Conservation (phyloP, 2,888 invertebrate genomes). For the Brachypalpus laphriformis region DNA sequence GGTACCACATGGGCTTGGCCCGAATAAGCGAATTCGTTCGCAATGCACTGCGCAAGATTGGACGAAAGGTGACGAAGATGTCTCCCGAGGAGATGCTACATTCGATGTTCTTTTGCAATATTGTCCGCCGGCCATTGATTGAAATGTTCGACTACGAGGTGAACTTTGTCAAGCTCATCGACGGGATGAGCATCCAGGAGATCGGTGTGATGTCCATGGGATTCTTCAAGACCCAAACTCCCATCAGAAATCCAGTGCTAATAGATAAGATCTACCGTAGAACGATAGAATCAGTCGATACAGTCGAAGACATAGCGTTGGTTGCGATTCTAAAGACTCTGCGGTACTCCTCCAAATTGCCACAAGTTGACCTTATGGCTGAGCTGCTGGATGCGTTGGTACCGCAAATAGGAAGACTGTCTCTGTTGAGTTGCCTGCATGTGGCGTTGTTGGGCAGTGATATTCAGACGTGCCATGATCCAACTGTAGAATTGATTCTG, state of each 20-base stretch:
- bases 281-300: slow-evolving; percentile 83
- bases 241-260: slow-evolving; percentile 84
- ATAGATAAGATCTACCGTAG: slow-evolving; percentile 84
- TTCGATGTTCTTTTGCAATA: slow-evolving; percentile 87
- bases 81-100: slow-evolving; percentile 87
- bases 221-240: slow-evolving; percentile 90
- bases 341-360: slow-evolving; percentile 84
- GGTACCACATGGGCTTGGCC: slow-evolving; percentile 85
- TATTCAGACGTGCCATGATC: slow-evolving; percentile 83
- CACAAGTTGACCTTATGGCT: slow-evolving; percentile 83
- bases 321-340: slow-evolving; percentile 85
- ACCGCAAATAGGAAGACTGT: slow-evolving; percentile 85
- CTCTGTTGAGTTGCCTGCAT: slow-evolving; percentile 86
- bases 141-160: slow-evolving; percentile 88
- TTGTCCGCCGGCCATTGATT: slow-evolving; percentile 84
- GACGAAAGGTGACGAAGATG: slow-evolving; percentile 85
- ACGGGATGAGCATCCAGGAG: slow-evolving; percentile 86
- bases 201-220: slow-evolving; percentile 89
- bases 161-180: slow-evolving; percentile 84
- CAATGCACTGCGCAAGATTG: slow-evolving; percentile 84
- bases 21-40: slow-evolving; percentile 85
- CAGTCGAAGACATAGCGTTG: slow-evolving; percentile 86
- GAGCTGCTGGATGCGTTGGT: slow-evolving; percentile 84
- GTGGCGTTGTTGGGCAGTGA: slow-evolving; percentile 86
- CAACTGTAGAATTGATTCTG: slow-evolving; percentile 83